Percentiles rank a stretch among this genome's conserved stretches.
phyloP scores from a whole-genome alignment of 2,113 vertebrate species.

The Ginglymostoma cirratum region DNA sequence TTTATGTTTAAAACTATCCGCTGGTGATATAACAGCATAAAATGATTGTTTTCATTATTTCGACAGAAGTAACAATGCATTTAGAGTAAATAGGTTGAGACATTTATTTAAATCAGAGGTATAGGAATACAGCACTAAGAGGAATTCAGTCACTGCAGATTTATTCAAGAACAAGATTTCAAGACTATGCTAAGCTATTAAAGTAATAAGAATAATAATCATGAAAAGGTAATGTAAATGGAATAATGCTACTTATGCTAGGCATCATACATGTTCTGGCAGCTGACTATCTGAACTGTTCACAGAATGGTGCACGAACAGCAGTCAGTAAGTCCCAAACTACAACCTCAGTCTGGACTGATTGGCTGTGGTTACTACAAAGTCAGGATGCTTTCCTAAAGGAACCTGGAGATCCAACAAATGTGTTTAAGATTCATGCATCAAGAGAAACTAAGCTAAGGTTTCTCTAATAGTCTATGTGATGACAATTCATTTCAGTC shows the following conservation, averaged over 20 bases:
- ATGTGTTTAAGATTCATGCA: conserved; percentile 36
- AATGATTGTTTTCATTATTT: not conserved
- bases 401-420: conserved; percentile 20
- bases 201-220: not conserved
- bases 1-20: not conserved
- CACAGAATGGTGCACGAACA: not conserved
- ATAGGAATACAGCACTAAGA: not conserved
- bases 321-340: not conserved
- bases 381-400: not conserved
- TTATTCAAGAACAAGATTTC: not conserved
- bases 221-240: not conserved
- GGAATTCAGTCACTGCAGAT: not conserved
- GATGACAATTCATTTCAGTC: conserved; percentile 4
- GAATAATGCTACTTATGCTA: not conserved
- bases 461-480: not conserved
- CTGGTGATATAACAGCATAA: not conserved
- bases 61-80: not conserved
- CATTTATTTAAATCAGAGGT: not conserved
- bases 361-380: not conserved
- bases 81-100: not conserved
- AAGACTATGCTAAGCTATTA: not conserved
- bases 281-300: not conserved
- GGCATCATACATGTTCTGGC: not conserved
- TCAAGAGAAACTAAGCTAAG: not conserved
- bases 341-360: not conserved